Conservation (phyloP, 2,888 invertebrate species). For the Cephus nigrinus region DNA sequence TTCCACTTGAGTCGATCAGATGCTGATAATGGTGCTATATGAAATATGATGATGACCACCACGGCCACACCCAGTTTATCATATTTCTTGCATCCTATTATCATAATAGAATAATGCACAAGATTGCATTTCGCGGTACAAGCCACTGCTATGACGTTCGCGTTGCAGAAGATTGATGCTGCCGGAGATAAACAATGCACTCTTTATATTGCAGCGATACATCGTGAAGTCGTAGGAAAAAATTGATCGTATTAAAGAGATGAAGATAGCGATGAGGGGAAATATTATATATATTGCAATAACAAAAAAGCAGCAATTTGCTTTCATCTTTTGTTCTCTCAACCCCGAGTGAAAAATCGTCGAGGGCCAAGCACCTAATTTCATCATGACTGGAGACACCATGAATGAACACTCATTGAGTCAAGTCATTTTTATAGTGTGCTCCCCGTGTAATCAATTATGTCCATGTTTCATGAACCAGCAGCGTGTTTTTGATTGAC, state of each 20-base stretch:
- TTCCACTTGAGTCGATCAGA: too few relatives aligned
- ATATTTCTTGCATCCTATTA: constrained; percentile 46
- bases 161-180: constrained; percentile 4
- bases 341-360: neutral
- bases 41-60: constrained; percentile 51
- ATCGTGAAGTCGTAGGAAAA: too few relatives aligned
- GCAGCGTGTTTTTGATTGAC: constrained; percentile 15
- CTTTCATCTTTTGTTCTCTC: neutral
- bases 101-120: constrained; percentile 48
- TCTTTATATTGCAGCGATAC: too few relatives aligned
- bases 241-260: too few relatives aligned
- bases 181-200: neutral
- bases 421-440: constrained; percentile 10
- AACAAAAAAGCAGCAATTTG: neutral
- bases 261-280: too few relatives aligned
- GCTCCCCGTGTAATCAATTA: constrained; percentile 17
- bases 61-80: constrained; percentile 43
- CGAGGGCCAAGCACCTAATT: neutral
- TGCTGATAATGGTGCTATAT: too few relatives aligned
- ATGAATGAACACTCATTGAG: constrained; percentile 13
- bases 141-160: neutral
- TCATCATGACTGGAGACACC: constrained; percentile 1
- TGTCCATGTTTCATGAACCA: constrained; percentile 18
- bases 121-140: constrained; percentile 22
- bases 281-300: neutral